Evolutionary conservation across 2,888 invertebrate species (phyloP), one percentile per base, ranked within the genome.

Genomic region (Acronicta leporina): DNA sequence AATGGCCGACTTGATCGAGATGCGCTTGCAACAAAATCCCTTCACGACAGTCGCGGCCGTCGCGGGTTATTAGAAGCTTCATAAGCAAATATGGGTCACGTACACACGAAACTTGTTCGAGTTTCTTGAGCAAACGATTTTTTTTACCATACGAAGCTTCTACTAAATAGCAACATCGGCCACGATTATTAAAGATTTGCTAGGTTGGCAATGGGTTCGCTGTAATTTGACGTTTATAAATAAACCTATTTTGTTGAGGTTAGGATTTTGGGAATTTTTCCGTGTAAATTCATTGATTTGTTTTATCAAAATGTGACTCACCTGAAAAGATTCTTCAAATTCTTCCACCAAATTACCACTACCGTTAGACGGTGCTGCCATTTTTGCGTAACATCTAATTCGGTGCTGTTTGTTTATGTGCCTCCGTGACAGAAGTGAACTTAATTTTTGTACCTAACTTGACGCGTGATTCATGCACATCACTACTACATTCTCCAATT

Each of bases 311-410:
- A 38, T 53, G 14, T 11, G 51, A 65, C 83, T 89, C 94, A 97
- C 97, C 95, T 98, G 98, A 91, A 98, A 98, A 4, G 98, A 97
- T 94, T 98, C 98, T 91, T 98, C 98, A 82, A 98, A 98, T 89
- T 98, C 98, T 84, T 98, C 98, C 53, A 98, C 97, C 54, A 98
- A 92, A 94, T 98, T 98, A 44, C 97, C 97, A 89, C 96, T 97
- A 64, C 97, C 97, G 85, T 97, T 97, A 62, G 97, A 97, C 65
- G 97, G 97, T 64, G 97, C 96, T 84, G 97, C 96, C 97, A 97
- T 97, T 77, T 78, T 81, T 47, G 51, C 25, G 42, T 72, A 69
- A 75, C 80, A 72, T 60, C 60, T 53, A 66, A 27, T 25, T 56
- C 53, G 14, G 9, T 42, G 53, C 61, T 63, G 57, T 74, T 78